Evolutionary conservation across 2,888 invertebrate species (phyloP).

Genomic region (Chaitophorus viminalis): DNA sequence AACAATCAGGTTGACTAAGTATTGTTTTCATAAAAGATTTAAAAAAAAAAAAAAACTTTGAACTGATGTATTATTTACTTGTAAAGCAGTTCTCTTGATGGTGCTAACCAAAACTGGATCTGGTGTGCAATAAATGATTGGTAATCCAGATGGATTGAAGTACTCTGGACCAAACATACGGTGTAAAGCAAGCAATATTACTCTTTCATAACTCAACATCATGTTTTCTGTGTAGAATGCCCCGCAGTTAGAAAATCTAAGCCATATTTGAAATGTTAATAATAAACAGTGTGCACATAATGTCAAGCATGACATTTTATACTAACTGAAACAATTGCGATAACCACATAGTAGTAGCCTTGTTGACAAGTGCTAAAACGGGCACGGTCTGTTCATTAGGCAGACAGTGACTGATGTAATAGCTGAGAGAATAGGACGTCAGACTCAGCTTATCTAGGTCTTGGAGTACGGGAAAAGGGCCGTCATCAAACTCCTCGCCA

Average conservation of each 20-base stretch:
- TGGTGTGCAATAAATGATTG: slow-evolving; percentile 49
- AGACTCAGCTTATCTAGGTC: slow-evolving; percentile 74
- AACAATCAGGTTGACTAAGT: neutral
- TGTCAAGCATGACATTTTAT: slow-evolving; percentile 11
- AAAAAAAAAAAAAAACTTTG: neutral
- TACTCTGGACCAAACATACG: slow-evolving; percentile 54
- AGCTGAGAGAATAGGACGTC: slow-evolving; percentile 87
- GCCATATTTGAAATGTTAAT: slow-evolving; percentile 64
- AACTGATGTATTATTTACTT: slow-evolving; percentile 7
- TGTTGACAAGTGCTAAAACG: slow-evolving; percentile 82
- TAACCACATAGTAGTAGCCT: slow-evolving; percentile 89
- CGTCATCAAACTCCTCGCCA: slow-evolving; percentile 68
- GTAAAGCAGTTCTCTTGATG: slow-evolving; percentile 36
- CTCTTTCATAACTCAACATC: slow-evolving; percentile 55
- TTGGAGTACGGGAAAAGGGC: slow-evolving; percentile 67
- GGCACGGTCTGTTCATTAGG: slow-evolving; percentile 82
- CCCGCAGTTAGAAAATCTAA: slow-evolving; percentile 82
- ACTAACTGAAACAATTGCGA: slow-evolving; percentile 83
- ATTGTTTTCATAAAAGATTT: neutral
- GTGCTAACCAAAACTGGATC: slow-evolving; percentile 44
- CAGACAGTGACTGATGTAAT: slow-evolving; percentile 82
- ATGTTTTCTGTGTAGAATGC: slow-evolving; percentile 82
- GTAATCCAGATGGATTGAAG: slow-evolving; percentile 6
- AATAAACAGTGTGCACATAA: neutral
- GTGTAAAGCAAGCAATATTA: slow-evolving; percentile 43